Evolutionary conservation across 2,888 invertebrate species (phyloP).

Genomic region (Aelia acuminata): DNA sequence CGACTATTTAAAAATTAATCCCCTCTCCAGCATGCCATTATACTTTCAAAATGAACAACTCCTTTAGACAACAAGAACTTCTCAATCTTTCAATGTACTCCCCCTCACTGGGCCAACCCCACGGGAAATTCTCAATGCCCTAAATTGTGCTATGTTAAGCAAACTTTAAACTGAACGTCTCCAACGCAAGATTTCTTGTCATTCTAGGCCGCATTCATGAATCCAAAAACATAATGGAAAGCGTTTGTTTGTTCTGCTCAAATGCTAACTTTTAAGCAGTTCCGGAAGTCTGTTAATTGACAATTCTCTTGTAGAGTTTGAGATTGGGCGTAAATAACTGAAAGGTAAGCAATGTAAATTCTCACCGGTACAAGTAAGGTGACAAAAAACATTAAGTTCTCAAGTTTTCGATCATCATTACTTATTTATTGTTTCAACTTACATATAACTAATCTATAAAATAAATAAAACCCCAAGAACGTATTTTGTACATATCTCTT

Average conservation of each 20-base stretch:
- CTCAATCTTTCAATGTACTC: not conserved
- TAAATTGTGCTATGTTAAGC: not conserved
- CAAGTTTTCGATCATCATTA: no score
- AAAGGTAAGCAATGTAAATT: not conserved
- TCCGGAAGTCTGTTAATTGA: not conserved
- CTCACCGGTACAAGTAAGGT: no score
- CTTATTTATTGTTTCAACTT: no score
- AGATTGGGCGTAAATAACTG: not conserved
- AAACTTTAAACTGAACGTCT: not conserved
- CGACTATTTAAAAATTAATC: not conserved
- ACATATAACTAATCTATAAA: no score
- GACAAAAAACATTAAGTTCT: no score
- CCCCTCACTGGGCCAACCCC: not conserved
- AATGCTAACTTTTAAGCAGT: not conserved
- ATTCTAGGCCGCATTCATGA: not conserved
- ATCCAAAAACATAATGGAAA: not conserved
- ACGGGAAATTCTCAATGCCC: not conserved
- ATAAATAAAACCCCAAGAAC: no score
- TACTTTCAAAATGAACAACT: no score
- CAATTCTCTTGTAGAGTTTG: not conserved
- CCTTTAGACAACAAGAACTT: not conserved
- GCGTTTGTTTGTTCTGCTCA: not conserved
- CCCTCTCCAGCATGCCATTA: not conserved
- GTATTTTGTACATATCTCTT: no score
- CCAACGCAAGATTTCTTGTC: not conserved